These are phyloP conservation scores for Pitta sordida DNA, from an alignment of 2,113 vertebrate genomes.

Conservation along the genomic window DNA sequence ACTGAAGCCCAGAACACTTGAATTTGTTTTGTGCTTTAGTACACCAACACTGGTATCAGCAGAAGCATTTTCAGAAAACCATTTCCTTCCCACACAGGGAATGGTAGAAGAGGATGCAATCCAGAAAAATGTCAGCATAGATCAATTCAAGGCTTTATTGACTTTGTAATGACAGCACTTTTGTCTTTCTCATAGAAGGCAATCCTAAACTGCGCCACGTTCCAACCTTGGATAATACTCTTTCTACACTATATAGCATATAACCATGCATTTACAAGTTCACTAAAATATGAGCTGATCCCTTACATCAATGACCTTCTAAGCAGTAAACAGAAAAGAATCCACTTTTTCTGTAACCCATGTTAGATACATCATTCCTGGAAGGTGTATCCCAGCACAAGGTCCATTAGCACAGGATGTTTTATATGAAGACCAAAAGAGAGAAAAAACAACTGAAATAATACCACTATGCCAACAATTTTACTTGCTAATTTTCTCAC, in stretches of 20 bases:
- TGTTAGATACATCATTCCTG: background rate
- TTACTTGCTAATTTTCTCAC: background rate
- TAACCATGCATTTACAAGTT: background rate
- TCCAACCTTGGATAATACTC: background rate
- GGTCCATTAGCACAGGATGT: background rate
- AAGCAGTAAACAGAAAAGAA: background rate
- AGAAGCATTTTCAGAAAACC: conserved; percentile 5
- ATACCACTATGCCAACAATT: background rate
- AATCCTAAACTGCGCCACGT: background rate
- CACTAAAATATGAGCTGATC: background rate
- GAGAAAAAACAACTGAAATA: background rate
- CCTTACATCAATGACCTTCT: background rate
- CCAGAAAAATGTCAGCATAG: background rate
- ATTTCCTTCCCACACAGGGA: background rate
- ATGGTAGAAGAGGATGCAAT: background rate
- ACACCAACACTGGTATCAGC: background rate
- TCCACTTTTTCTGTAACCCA: background rate
- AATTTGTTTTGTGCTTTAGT: background rate
- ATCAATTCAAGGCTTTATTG: background rate
- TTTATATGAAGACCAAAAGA: background rate
- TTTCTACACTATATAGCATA: background rate
- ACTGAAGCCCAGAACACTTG: background rate
- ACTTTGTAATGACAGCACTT: background rate
- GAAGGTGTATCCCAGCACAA: background rate
- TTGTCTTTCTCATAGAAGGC: background rate